These are phyloP conservation scores for Aurelia sp. DNA, from an alignment of 30 jellyfish, hydroid and myxozoan genomes.

Conservation along the genomic window DNA sequence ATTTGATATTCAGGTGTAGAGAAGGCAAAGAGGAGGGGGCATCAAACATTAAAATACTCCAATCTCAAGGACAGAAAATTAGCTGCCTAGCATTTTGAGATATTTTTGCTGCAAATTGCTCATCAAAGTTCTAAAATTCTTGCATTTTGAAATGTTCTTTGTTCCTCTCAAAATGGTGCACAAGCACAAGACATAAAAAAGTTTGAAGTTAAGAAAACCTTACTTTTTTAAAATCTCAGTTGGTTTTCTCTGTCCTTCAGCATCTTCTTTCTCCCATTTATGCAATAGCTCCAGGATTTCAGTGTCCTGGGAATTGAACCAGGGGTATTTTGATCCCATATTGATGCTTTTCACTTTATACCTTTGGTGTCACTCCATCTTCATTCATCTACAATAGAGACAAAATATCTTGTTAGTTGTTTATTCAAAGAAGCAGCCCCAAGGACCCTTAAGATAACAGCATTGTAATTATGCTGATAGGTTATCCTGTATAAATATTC, in stretches of 20 bases:
- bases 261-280: slow-evolving; percentile 75
- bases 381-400: too few species aligned
- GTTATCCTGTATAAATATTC: too few species aligned
- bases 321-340: slow-evolving; percentile 56
- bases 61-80: not conserved
- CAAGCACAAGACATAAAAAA: too few species aligned
- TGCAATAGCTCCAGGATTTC: slow-evolving; percentile 57
- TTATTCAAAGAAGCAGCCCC: too few species aligned
- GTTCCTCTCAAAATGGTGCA: too few species aligned
- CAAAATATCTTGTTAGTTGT: too few species aligned
- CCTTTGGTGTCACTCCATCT: not conserved
- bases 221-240: slow-evolving; percentile 54
- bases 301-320: slow-evolving; percentile 58
- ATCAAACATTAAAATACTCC: not conserved
- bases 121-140: not conserved
- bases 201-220: not conserved
- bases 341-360: too few species aligned
- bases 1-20: too few species aligned
- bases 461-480: too few species aligned
- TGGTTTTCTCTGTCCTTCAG: slow-evolving; percentile 71
- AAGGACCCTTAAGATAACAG: too few species aligned
- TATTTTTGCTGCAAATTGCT: not conserved
- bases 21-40: too few species aligned
- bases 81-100: not conserved
- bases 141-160: too few species aligned